Conservation (phyloP, 1,140 invertebrate species). For the Hyphantria cunea region DNA sequence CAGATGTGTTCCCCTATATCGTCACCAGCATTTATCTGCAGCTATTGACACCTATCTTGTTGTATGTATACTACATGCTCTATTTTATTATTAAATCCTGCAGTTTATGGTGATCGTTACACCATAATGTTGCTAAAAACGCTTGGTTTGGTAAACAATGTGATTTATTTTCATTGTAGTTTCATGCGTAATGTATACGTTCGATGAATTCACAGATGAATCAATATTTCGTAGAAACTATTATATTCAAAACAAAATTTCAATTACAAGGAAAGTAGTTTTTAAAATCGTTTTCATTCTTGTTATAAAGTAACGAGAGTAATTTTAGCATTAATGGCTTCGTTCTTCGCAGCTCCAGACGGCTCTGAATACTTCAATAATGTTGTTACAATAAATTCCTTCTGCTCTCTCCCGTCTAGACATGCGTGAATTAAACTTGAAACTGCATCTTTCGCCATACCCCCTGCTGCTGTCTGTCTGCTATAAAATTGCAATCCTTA, state of each 20-base stretch:
- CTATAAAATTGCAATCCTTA: conserved; percentile 24
- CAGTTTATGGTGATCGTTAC: conserved; percentile 4
- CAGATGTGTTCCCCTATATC: too few species aligned
- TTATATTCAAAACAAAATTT: neutral
- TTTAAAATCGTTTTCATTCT: neutral
- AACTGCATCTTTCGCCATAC: conserved; percentile 24
- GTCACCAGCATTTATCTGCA: too few species aligned
- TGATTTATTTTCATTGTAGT: conserved; percentile 25
- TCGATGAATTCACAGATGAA: conserved; percentile 15
- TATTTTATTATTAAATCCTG: conserved; percentile 12
- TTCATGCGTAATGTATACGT: neutral
- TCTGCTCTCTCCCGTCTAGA: conserved; percentile 40
- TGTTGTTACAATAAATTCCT: conserved; percentile 26
- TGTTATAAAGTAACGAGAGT: too few species aligned
- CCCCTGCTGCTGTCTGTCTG: too few species aligned
- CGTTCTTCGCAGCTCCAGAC: too few species aligned
- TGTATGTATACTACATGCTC: neutral
- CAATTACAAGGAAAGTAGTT: neutral
- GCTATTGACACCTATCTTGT: too few species aligned
- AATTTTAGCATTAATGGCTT: too few species aligned
- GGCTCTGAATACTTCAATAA: conserved; percentile 9
- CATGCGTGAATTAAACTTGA: conserved; percentile 40
- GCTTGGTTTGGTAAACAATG: conserved; percentile 12
- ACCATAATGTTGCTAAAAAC: conserved; percentile 4
- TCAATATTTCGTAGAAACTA: conserved; percentile 15